These are phyloP conservation scores for Drosophila mayaguana DNA, from an alignment of 2,888 invertebrate genomes.

Conservation along the genomic window DNA sequence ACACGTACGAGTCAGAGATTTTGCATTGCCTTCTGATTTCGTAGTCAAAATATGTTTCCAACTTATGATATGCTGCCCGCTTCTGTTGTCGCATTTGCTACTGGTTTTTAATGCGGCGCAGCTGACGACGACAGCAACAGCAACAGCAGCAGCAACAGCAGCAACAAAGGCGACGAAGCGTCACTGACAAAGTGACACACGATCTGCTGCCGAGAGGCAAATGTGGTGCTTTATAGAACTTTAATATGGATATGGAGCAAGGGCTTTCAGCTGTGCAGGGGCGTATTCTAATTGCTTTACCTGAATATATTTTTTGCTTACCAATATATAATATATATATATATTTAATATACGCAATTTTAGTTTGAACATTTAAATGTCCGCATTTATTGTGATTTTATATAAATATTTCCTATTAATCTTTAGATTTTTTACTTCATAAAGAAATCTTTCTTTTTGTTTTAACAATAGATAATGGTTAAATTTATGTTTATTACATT, in stretches of 20 bases:
- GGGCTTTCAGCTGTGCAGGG: background rate
- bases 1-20: conserved; percentile 26
- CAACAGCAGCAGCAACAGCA: conserved; percentile 7
- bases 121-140: conserved; percentile 7
- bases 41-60: conserved; percentile 82
- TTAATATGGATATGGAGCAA: conserved; percentile 5
- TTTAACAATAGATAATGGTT: too few species aligned
- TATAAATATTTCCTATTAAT: too few species aligned
- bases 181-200: conserved; percentile 36
- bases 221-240: background rate
- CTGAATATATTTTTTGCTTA: background rate
- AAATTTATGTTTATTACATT: background rate
- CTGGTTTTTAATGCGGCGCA: conserved; percentile 59
- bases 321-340: background rate
- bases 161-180: conserved; percentile 27
- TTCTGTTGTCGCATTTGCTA: conserved; percentile 61
- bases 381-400: too few species aligned
- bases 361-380: background rate
- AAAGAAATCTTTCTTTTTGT: background rate
- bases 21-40: conserved; percentile 72
- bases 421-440: too few species aligned
- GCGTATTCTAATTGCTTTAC: background rate
- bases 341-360: background rate
- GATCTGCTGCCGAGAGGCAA: conserved; percentile 7
- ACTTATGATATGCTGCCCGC: conserved; percentile 66